Conservation (phyloP, 53 echinoderm and acorn worm genomes). For the Zoroaster sp. region DNA sequence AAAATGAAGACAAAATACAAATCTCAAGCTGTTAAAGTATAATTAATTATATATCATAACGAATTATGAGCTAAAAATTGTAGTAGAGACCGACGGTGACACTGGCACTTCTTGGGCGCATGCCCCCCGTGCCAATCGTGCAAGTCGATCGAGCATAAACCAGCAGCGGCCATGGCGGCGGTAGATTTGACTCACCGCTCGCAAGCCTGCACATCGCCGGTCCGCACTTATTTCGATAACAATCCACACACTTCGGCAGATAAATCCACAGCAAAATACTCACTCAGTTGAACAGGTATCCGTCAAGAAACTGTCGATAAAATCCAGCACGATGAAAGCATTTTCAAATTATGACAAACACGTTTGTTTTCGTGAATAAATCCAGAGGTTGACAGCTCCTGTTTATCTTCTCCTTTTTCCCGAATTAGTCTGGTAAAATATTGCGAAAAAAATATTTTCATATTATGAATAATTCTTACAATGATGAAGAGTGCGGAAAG, state of each 20-base stretch:
- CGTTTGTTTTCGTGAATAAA: background rate
- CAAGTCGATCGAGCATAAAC: too few relatives aligned
- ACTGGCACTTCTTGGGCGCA: too few relatives aligned
- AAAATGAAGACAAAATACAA: too few relatives aligned
- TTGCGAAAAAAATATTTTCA: background rate
- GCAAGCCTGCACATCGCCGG: background rate
- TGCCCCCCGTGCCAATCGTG: too few relatives aligned
- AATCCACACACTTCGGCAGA: background rate
- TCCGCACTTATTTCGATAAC: background rate
- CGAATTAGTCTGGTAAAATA: conserved; percentile 8
- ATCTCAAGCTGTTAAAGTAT: too few relatives aligned
- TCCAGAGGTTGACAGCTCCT: background rate
- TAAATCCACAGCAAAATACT: conserved; percentile 38
- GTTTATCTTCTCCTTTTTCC: background rate
- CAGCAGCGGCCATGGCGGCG: background rate
- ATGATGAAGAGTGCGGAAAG: background rate
- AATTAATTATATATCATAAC: too few relatives aligned
- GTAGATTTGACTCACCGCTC: too few relatives aligned
- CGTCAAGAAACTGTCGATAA: conserved; percentile 23
- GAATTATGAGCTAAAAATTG: too few relatives aligned
- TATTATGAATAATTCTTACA: background rate
- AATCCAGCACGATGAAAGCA: conserved; percentile 22
- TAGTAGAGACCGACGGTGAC: too few relatives aligned
- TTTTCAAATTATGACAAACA: conserved; percentile 12
- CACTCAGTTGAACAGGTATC: conserved; percentile 38